Evolutionary conservation across 2,113 vertebrate genomes (phyloP).

Genomic region (Semnopithecus entellus): DNA sequence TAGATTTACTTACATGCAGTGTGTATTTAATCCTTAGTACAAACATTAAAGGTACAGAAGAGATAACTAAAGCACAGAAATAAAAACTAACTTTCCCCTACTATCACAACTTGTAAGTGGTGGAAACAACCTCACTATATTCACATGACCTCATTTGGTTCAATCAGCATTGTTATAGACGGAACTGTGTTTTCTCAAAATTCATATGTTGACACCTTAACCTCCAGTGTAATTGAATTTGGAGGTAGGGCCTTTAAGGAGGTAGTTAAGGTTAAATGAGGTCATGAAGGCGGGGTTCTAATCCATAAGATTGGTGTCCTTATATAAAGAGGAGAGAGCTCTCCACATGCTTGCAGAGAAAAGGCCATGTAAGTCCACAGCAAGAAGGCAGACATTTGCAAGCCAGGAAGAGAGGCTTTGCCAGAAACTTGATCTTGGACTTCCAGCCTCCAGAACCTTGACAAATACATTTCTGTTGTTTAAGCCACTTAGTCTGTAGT

Average conservation of each 20-base stretch:
- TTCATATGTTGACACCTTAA: neutral
- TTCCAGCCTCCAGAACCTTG: neutral
- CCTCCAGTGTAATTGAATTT: neutral
- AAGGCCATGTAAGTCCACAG: neutral
- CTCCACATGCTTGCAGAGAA: neutral
- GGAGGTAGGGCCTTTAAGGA: neutral
- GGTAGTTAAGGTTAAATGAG: neutral
- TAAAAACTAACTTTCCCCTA: slow-evolving; percentile 20
- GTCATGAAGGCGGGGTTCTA: neutral
- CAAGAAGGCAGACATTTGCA: neutral
- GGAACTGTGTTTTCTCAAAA: neutral
- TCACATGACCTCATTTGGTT: neutral
- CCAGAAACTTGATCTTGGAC: neutral
- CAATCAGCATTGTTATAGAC: neutral
- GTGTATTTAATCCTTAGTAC: slow-evolving; percentile 3
- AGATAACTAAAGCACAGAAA: neutral
- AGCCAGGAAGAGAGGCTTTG: neutral
- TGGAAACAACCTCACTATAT: neutral
- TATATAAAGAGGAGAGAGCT: neutral
- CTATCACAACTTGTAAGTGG: neutral
- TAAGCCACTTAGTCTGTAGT: neutral
- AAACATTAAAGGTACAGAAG: neutral
- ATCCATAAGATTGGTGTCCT: neutral
- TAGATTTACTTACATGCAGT: neutral
- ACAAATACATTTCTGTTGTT: neutral